Percentiles rank a stretch among this genome's conserved stretches.
phyloP scores from a whole-genome alignment of 2,888 invertebrate genomes.

The Drosophila neotestacea region DNA sequence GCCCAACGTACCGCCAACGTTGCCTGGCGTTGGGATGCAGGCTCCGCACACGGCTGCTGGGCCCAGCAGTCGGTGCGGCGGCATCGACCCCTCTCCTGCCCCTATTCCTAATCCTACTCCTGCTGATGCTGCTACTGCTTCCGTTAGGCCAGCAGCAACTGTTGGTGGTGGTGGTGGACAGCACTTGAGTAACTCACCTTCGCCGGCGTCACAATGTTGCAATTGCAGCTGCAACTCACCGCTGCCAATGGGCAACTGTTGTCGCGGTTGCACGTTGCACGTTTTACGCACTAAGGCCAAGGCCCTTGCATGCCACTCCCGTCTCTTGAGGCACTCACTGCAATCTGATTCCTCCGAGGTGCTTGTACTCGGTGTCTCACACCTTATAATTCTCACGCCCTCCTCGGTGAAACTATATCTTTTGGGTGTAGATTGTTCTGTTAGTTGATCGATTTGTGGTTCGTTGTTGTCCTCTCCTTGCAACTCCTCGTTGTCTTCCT shows the following conservation, averaged over 20 bases:
- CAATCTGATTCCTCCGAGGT: slow-evolving; percentile 85
- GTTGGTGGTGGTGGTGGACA: slow-evolving; percentile 53
- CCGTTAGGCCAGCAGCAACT: background rate
- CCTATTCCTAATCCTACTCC: background rate
- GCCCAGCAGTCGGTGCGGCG: slow-evolving; percentile 89
- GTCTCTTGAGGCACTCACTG: slow-evolving; percentile 85
- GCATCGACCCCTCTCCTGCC: slow-evolving; percentile 86
- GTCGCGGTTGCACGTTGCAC: slow-evolving; percentile 83
- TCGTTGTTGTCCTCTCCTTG: slow-evolving; percentile 36
- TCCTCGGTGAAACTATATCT: slow-evolving; percentile 90
- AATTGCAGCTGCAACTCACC: slow-evolving; percentile 63
- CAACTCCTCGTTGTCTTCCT: slow-evolving; percentile 37
- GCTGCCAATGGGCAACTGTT: slow-evolving; percentile 46
- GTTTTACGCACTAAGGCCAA: slow-evolving; percentile 85
- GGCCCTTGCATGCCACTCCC: slow-evolving; percentile 85
- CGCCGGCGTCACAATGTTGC: slow-evolving; percentile 75
- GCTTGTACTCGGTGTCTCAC: slow-evolving; percentile 85
- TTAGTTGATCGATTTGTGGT: background rate
- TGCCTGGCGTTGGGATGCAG: slow-evolving; percentile 86
- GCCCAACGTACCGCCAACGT: slow-evolving; percentile 32
- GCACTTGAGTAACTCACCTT: slow-evolving; percentile 73
- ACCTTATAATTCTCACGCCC: slow-evolving; percentile 87
- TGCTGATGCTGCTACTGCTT: background rate
- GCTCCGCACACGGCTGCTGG: slow-evolving; percentile 89
- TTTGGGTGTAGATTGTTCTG: slow-evolving; percentile 85